Evolutionary conservation across 2,113 vertebrate species (phyloP), one percentile per base, ranked within the genome.

Genomic region (Oryzias woworae): DNA sequence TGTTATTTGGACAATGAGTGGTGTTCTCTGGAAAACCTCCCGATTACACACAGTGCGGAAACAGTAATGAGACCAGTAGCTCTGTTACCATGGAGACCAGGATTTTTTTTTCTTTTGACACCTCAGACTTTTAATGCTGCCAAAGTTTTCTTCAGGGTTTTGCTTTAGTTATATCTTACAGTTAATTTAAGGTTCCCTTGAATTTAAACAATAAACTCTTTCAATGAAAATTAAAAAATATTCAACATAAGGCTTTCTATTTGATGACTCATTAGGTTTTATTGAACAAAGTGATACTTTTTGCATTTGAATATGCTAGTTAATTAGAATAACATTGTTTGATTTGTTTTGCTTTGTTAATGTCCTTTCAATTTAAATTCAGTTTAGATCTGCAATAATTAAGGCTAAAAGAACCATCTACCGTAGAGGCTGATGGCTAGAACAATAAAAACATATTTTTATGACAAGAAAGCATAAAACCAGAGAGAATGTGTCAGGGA

Each of bases 1-100:
- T 86, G 81, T 87, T 87, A 87, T 89, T 82, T 78, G 83, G 82
- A 90, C 87, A 81, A 86, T 87, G 80, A 87, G 72, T 68, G 80
- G 82, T 47, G 64, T 46, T 63, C 80, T 78, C 80, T 79, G 73
- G 85, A 86, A 86, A 75, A 80, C 75, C 80, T 81, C 70, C 75
- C 60, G 74, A 80, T 83, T 80, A 86, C 83, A 87, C 80, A 83
- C 77, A 80, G 64, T 77, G 74, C 80, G 75, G 55, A 84, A 84
- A 81, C 86, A 52, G 62, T 87, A 88, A 87, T 85, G 80, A 84
- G 80, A 87, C 75, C 84, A 87, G 84, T 76, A 73, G 73, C 75
- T 69, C 82, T 80, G 85, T 88, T 89, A 75, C 87, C 66, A 89
- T 86, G 85, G 88, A 68, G 58, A 89, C 87, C 57, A 58, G 59